phyloP scores from a whole-genome alignment of 2,113 vertebrate genomes.

The Microtus richardsoni region DNA sequence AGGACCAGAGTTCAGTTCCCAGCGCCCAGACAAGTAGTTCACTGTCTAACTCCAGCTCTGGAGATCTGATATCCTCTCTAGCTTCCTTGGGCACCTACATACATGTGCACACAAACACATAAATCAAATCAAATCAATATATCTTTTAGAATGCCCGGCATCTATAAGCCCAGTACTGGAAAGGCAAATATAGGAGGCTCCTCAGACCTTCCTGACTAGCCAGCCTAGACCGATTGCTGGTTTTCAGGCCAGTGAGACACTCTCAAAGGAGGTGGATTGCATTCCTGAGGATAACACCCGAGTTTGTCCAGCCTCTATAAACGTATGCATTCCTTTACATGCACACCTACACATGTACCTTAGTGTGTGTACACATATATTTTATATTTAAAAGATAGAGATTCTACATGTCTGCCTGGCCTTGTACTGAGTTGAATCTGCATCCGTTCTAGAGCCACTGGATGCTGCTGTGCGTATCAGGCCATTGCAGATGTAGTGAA shows the following conservation, averaged over 20 bases:
- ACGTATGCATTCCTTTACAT: background rate
- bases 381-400: background rate
- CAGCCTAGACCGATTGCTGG: background rate
- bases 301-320: background rate
- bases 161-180: background rate
- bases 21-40: background rate
- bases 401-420: background rate
- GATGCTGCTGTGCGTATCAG: fast-evolving
- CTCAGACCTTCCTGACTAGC: too few relatives aligned
- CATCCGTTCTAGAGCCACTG: background rate
- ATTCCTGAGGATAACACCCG: background rate
- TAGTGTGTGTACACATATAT: too few relatives aligned
- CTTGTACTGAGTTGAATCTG: background rate
- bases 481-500: background rate
- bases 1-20: background rate
- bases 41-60: background rate
- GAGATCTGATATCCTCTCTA: background rate
- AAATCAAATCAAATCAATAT: background rate
- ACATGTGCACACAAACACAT: background rate
- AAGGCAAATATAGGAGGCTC: background rate
- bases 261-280: background rate
- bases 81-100: background rate
- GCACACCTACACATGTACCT: background rate
- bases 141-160: background rate
- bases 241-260: background rate